These are phyloP conservation scores for Nesogale talazaci DNA, from an alignment of 2,113 vertebrate genomes.

Conservation along the genomic window DNA sequence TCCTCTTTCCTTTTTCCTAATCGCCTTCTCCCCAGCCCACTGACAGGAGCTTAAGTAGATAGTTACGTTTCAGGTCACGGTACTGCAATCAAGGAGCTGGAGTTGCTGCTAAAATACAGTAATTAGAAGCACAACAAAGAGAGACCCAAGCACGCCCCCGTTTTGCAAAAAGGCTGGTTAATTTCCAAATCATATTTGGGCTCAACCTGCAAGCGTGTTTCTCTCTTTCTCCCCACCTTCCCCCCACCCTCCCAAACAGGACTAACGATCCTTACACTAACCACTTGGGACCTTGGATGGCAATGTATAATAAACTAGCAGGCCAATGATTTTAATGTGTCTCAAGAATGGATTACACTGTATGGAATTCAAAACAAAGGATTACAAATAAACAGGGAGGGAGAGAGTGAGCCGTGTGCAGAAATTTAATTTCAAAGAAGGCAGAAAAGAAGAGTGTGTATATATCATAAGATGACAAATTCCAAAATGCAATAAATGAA, in stretches of 20 bases:
- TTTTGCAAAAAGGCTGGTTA: slow-evolving; percentile 12
- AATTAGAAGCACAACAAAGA: slow-evolving; percentile 31
- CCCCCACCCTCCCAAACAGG: slow-evolving; percentile 17
- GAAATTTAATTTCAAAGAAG: slow-evolving; percentile 56
- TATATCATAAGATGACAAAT: slow-evolving; percentile 50
- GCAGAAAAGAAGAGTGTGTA: not conserved
- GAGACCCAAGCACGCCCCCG: not conserved
- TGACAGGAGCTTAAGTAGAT: slow-evolving; percentile 13
- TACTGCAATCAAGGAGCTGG: slow-evolving; percentile 20
- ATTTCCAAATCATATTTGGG: slow-evolving; percentile 43
- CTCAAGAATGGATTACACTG: slow-evolving; percentile 37
- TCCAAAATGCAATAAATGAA: slow-evolving; percentile 33
- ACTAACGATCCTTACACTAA: too few relatives aligned
- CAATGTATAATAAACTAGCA: slow-evolving; percentile 52
- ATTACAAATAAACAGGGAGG: too few relatives aligned
- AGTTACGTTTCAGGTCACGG: slow-evolving; percentile 7
- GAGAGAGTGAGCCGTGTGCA: slow-evolving; percentile 47
- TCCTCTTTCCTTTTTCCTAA: slow-evolving; percentile 10
- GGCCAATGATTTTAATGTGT: slow-evolving; percentile 70
- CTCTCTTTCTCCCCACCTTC: not conserved
- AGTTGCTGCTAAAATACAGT: slow-evolving; percentile 35
- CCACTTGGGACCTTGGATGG: too few relatives aligned
- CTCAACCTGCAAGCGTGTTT: not conserved
- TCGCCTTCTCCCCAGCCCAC: not conserved
- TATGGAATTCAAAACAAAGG: slow-evolving; percentile 53